These are phyloP conservation scores for Standfussiana lucernea DNA, from an alignment of 2,888 invertebrate species.

Conservation along the genomic window DNA sequence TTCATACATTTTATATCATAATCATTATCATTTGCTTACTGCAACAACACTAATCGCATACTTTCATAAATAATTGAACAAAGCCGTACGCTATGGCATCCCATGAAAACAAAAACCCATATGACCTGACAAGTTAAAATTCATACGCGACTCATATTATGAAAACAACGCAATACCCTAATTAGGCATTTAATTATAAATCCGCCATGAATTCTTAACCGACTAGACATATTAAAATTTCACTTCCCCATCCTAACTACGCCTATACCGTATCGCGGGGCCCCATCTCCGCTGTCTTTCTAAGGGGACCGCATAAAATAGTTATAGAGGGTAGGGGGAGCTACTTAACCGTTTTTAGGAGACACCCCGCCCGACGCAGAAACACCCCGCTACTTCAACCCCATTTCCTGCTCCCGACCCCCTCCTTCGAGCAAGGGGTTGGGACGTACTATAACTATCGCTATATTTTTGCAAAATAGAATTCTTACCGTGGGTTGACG, in stretches of 20 bases:
- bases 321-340: constrained; percentile 89
- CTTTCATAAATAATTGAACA: constrained; percentile 54
- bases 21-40: constrained; percentile 1
- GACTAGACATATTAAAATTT: constrained; percentile 89
- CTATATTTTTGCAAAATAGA: constrained; percentile 89
- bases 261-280: constrained; percentile 86
- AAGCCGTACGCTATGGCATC: constrained; percentile 37
- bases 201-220: constrained; percentile 89
- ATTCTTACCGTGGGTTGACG: constrained; percentile 89
- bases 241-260: constrained; percentile 84
- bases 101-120: constrained; percentile 67
- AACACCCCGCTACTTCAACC: constrained; percentile 86
- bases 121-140: constrained; percentile 78
- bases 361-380: constrained; percentile 88
- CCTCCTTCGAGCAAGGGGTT: constrained; percentile 75
- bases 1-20: constrained; percentile 4
- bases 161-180: constrained; percentile 85
- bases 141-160: constrained; percentile 77
- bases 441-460: constrained; percentile 85
- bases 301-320: constrained; percentile 91
- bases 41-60: constrained; percentile 37
- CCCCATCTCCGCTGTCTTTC: constrained; percentile 90
- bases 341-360: constrained; percentile 91
- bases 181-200: constrained; percentile 90
- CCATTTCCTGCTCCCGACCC: constrained; percentile 86